These are phyloP conservation scores for Onychostoma macrolepis DNA, from an alignment of 2,113 vertebrate genomes.

Conservation along the genomic window DNA sequence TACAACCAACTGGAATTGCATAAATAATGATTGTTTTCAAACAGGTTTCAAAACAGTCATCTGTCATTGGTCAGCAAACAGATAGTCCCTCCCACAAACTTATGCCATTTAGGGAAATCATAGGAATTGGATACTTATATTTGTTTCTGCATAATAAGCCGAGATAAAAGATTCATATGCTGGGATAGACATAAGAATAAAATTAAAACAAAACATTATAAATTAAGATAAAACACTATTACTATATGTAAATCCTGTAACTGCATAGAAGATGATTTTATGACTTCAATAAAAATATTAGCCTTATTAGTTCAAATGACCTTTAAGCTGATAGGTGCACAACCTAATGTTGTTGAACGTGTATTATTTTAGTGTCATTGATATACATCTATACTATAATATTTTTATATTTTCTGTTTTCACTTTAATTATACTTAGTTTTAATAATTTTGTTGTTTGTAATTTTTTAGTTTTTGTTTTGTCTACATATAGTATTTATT, in stretches of 20 bases:
- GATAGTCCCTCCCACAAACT: background rate
- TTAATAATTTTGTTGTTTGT: too few species aligned
- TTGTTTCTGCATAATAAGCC: background rate
- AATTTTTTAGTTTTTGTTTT: too few species aligned
- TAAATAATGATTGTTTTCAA: background rate
- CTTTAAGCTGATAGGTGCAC: background rate
- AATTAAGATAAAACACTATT: background rate
- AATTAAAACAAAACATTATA: background rate
- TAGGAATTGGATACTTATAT: background rate
- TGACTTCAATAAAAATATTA: background rate
- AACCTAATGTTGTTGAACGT: background rate
- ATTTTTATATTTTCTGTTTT: too few species aligned
- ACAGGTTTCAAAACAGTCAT: background rate
- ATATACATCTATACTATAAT: too few species aligned
- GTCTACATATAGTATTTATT: too few species aligned
- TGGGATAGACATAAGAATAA: background rate
- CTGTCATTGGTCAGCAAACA: background rate
- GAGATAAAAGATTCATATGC: background rate
- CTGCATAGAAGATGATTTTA: background rate
- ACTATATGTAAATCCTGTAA: background rate
- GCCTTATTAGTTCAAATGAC: conserved; percentile 4
- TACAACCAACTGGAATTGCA: background rate
- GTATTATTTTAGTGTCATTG: too few species aligned
- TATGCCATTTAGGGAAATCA: background rate
- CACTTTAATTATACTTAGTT: too few species aligned